A percentile compares a stretch with the other conserved stretches of the same genome.
Conservation (phyloP, 2,113 vertebrate species). For the Neomonachus schauinslandi region DNA sequence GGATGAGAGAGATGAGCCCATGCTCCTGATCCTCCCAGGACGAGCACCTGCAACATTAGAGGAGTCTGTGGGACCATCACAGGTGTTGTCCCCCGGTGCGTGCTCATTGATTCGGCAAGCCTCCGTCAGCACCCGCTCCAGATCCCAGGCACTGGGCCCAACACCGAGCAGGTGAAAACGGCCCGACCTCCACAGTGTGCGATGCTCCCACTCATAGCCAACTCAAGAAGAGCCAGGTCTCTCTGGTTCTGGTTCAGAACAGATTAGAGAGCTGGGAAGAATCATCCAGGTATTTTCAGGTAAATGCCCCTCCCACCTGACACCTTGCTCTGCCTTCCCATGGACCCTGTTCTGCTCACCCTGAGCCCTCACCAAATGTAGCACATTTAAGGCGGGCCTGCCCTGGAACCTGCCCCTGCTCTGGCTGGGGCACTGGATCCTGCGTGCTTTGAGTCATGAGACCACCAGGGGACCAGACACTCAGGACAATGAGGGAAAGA, state of each 20-base stretch:
- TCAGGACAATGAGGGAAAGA: rapidly evolving
- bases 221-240: rapidly evolving
- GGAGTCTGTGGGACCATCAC: rapidly evolving
- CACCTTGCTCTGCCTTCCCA: rapidly evolving
- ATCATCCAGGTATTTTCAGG: rapidly evolving
- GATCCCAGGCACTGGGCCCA: not conserved
- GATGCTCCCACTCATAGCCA: rapidly evolving
- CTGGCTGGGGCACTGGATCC: rapidly evolving
- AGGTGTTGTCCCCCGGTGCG: rapidly evolving
- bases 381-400: rapidly evolving
- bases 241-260: rapidly evolving
- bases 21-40: rapidly evolving
- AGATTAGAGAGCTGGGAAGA: not conserved
- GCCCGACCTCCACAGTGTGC: rapidly evolving
- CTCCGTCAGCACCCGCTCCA: not conserved
- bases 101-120: rapidly evolving
- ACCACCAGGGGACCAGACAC: rapidly evolving
- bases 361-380: rapidly evolving
- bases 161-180: rapidly evolving
- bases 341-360: rapidly evolving
- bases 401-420: rapidly evolving
- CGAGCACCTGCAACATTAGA: not conserved
- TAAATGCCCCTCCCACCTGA: rapidly evolving
- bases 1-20: rapidly evolving
- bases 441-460: rapidly evolving